Evolutionary conservation across 1,140 invertebrate species (phyloP).

Genomic region (Brachionus rubens): DNA sequence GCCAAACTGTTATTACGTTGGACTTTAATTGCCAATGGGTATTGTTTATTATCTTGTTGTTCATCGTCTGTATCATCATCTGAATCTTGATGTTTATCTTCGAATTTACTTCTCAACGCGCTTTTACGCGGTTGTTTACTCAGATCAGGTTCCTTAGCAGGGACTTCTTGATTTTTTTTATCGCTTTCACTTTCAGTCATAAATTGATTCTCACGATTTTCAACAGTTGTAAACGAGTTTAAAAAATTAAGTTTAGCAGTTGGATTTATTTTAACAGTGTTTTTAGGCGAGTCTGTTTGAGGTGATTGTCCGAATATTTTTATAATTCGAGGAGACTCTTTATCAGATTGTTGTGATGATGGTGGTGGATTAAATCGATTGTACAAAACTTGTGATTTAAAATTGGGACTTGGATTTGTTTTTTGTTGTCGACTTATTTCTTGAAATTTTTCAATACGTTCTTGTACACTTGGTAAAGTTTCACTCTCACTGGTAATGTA

Average conservation of each 20-base stretch:
- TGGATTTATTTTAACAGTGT: neutral
- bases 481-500: neutral
- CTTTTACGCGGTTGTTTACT: constrained; percentile 55
- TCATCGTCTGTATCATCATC: constrained; percentile 45
- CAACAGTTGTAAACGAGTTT: neutral
- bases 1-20: constrained; percentile 76
- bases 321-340: constrained; percentile 25
- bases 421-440: constrained; percentile 12
- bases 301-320: constrained; percentile 10
- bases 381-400: constrained; percentile 6
- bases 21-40: constrained; percentile 45
- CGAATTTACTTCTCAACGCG: constrained; percentile 52
- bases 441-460: constrained; percentile 43
- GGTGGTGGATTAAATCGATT: constrained; percentile 10
- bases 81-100: constrained; percentile 45
- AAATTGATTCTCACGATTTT: neutral
- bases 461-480: constrained; percentile 42
- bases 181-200: neutral
- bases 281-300: constrained; percentile 6
- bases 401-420: constrained; percentile 23
- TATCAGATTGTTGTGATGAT: neutral
- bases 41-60: constrained; percentile 33
- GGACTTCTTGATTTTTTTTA: constrained; percentile 46
- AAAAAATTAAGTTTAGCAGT: neutral
- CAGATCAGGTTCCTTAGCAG: constrained; percentile 55